phyloP scores from a whole-genome alignment of 2,888 invertebrate species.

The Amphipoea lucens region DNA sequence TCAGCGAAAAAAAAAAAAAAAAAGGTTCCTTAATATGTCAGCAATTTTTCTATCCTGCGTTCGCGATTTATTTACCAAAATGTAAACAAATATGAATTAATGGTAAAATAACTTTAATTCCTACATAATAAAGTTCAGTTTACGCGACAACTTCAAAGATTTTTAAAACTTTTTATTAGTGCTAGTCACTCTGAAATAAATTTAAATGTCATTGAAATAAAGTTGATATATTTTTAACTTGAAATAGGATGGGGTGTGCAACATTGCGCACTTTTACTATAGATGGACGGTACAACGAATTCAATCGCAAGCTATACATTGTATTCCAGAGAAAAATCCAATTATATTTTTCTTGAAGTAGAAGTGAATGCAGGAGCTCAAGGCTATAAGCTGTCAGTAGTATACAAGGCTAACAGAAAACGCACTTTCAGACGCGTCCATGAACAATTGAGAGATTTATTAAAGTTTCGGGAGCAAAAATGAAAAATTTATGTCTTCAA shows the following conservation, averaged over 20 bases:
- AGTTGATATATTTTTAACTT: too few relatives aligned
- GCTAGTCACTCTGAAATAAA: too few relatives aligned
- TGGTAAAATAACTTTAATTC: too few relatives aligned
- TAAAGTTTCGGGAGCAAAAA: neutral
- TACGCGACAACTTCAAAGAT: too few relatives aligned
- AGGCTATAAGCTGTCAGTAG: conserved; percentile 3
- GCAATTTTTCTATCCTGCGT: neutral
- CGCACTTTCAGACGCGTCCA: neutral
- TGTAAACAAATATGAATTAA: too few relatives aligned
- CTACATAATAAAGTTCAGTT: too few relatives aligned
- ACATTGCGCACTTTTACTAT: too few relatives aligned
- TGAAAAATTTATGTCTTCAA: neutral
- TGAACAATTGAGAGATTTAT: neutral
- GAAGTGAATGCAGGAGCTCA: conserved; percentile 13
- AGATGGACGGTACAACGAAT: neutral
- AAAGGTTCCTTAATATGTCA: neutral
- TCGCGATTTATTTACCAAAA: too few relatives aligned
- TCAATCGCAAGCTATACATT: neutral
- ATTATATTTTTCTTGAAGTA: conserved; percentile 4
- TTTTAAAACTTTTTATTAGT: too few relatives aligned
- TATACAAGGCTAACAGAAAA: conserved; percentile 6
- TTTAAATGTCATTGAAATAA: too few relatives aligned
- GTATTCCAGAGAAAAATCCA: neutral
- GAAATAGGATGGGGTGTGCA: too few relatives aligned
- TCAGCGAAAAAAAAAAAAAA: too few relatives aligned